A percentile compares a stretch with the other conserved stretches of the same genome.
Conservation (phyloP, 1,140 invertebrate species). For the Monochamus saltuarius region DNA sequence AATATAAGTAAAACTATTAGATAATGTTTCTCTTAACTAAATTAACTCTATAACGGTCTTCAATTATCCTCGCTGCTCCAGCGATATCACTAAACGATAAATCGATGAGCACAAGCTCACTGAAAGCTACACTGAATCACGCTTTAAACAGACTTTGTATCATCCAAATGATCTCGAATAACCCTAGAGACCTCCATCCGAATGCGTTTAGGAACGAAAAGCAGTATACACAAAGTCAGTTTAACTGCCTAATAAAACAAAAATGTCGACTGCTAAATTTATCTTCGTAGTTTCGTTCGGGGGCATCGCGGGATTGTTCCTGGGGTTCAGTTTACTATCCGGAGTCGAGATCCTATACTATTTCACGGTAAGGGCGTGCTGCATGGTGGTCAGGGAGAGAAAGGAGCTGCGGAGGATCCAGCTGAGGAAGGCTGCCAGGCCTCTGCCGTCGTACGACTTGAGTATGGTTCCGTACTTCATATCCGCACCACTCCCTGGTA, state of each 20-base stretch:
- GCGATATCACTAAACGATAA: no score
- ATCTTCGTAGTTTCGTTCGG: slow-evolving; percentile 64
- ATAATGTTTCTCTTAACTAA: no score
- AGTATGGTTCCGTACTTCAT: slow-evolving; percentile 45
- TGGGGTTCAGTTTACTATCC: slow-evolving; percentile 72
- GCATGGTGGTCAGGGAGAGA: slow-evolving; percentile 57
- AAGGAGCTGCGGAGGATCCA: slow-evolving; percentile 36
- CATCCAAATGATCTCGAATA: background rate
- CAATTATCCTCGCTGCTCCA: no score
- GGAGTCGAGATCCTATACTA: slow-evolving; percentile 74
- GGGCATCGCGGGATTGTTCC: slow-evolving; percentile 73
- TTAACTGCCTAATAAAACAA: no score
- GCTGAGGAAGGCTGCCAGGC: slow-evolving; percentile 26
- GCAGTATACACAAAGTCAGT: no score
- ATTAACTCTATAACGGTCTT: no score
- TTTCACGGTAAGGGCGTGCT: slow-evolving; percentile 68
- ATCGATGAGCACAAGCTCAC: no score
- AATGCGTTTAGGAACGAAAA: no score
- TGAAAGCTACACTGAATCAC: no score
- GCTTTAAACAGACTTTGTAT: background rate
- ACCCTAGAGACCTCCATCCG: background rate
- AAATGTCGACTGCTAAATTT: slow-evolving; percentile 7
- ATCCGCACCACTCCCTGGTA: slow-evolving; percentile 29
- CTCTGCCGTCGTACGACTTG: slow-evolving; percentile 39
- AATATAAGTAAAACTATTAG: no score